Base-by-base conservation (phyloP, 2,113 vertebrate genomes). In the Indicator maculatus region DNA sequence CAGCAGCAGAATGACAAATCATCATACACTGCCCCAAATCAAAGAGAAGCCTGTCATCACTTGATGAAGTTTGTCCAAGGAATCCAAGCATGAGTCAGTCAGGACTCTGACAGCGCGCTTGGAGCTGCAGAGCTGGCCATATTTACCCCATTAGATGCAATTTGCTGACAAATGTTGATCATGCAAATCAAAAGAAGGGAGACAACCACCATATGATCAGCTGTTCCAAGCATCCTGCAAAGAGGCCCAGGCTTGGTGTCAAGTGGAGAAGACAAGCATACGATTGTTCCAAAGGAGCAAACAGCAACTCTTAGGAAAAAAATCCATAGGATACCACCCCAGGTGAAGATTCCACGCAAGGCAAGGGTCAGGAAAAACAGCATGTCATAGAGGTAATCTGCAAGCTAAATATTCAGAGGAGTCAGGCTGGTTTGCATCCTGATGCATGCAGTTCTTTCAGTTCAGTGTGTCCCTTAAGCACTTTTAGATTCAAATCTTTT, bases 151-250 rank as follows among this genome's bases (percentile, higher is more conserved):
- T 97, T 98, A 65, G 97, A 96, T 41, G 71, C 96, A 86, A 98
- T 97, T 91, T 98, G 98, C 94, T 98, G 98, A 92, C 97, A 98
- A 89, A 98, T 98, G 88, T 98, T 98, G 86, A 99, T 97, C 59
- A 98, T 90, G 36, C 97, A 98, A 92, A 97, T 98, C 14, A 98
- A 95, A 53, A 99, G 97, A 78, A 99, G 97, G 70, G 98, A 96
- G 71, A 98, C 97, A 88, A 98, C 98, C 64, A 98, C 97, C 7
- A 96, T 95, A 82, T 98, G 98, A 36, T 98, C 98, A 58, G 98
- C 94, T 33, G 97, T 91, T 71, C 97, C 98, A 86, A 98, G 96
- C 21, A 97, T 97, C 55, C 98, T 97, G 8, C 97, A 97, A 67
- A 98, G 94, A 74, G 98, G 97, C 76, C 96, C 97, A 17, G 96